Conservation (phyloP, 2,797 vertebrate genomes). For the Cuculus canorus region DNA sequence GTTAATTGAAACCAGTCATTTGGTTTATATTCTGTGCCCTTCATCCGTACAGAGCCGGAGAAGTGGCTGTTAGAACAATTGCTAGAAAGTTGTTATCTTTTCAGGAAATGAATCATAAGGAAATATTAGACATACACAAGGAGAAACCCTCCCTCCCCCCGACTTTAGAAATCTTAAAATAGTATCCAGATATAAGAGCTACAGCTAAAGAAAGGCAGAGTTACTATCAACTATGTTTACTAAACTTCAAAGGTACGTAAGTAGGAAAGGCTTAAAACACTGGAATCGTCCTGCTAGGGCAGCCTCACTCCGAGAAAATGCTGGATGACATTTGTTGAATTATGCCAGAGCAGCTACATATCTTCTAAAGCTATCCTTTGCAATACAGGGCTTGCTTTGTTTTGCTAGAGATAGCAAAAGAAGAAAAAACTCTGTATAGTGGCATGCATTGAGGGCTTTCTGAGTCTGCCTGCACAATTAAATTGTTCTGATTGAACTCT, state of each 20-base stretch:
- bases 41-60: not conserved
- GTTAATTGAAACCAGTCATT: not conserved
- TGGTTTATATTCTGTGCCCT: not conserved
- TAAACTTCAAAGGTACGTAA: not conserved
- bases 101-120: slow-evolving; percentile 24
- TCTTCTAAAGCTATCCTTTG: slow-evolving; percentile 23
- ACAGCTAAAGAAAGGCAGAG: not conserved
- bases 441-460: not conserved
- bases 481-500: slow-evolving; percentile 51
- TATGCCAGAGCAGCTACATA: slow-evolving; percentile 5
- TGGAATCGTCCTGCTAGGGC: not conserved
- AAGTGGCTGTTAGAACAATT: not conserved
- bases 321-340: not conserved
- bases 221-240: not conserved
- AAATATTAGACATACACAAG: not conserved
- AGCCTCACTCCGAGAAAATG: not conserved
- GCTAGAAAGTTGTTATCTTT: slow-evolving; percentile 38
- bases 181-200: not conserved
- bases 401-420: slow-evolving; percentile 18
- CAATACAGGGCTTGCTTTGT: slow-evolving; percentile 39
- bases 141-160: not conserved
- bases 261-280: not conserved
- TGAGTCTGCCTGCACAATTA: not conserved
- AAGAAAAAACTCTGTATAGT: not conserved
- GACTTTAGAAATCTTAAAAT: not conserved